phyloP scores from a whole-genome alignment of 2,888 invertebrate species.

The Flabesymbios commensalis region DNA sequence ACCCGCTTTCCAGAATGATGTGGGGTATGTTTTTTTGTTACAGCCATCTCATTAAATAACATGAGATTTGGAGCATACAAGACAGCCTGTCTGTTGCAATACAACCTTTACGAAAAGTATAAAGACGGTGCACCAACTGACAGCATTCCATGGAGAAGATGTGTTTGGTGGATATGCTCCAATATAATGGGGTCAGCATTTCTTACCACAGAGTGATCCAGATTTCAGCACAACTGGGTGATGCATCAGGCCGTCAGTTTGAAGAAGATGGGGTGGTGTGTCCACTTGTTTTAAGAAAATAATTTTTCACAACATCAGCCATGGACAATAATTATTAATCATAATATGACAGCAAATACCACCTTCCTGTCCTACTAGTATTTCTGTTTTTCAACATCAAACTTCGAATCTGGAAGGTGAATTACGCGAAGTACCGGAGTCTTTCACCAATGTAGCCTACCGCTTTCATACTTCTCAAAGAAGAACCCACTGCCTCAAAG shows the following conservation, averaged over 20 bases:
- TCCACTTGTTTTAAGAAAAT: constrained; percentile 20
- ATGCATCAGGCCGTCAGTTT: constrained; percentile 21
- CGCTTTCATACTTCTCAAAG: constrained; percentile 15
- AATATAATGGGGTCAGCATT: constrained; percentile 33
- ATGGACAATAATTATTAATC: constrained; percentile 38
- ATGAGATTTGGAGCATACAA: too few species aligned
- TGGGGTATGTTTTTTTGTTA: too few species aligned
- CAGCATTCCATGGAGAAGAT: constrained; percentile 25
- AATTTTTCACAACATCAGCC: constrained; percentile 35
- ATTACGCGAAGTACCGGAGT: constrained; percentile 25
- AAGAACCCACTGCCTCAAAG: constrained; percentile 17
- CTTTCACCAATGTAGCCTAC: constrained; percentile 28
- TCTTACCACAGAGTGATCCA: constrained; percentile 38
- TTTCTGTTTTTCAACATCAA: constrained; percentile 34
- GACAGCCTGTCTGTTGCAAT: constrained; percentile 24
- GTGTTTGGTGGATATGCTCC: constrained; percentile 24
- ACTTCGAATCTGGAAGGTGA: constrained; percentile 12
- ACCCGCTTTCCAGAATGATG: too few species aligned
- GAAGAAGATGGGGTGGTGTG: constrained; percentile 20
- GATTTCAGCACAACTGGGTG: constrained; percentile 31
- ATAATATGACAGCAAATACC: constrained; percentile 32
- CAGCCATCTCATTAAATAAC: too few species aligned
- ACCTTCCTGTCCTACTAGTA: constrained; percentile 32
- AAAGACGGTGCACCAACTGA: constrained; percentile 10
- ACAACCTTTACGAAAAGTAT: constrained; percentile 17